Percentiles rank a stretch among this genome's conserved stretches.
Evolutionary conservation across 64 coral and sea anemone species (phyloP).

Genomic region (Porites australiensis): DNA sequence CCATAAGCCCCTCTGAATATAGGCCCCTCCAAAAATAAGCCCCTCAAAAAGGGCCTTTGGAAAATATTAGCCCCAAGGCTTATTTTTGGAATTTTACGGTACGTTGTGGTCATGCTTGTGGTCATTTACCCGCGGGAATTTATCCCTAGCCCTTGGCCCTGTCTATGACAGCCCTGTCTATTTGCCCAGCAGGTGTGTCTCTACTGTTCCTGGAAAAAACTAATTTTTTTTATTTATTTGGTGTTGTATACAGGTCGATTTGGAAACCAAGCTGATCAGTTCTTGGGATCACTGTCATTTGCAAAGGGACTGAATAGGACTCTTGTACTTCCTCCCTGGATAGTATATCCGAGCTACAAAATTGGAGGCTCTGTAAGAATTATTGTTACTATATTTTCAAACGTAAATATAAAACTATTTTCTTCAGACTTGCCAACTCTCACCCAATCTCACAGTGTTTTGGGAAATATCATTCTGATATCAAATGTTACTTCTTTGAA

Average conservation of each 20-base stretch:
- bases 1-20: no score
- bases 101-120: no score
- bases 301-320: constrained; percentile 96
- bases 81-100: no score
- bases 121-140: no score
- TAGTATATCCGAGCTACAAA: constrained; percentile 80
- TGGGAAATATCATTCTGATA: no score
- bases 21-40: no score
- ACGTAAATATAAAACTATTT: background rate
- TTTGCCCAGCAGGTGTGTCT: background rate
- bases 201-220: background rate
- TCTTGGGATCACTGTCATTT: constrained; percentile 94
- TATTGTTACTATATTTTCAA: no score
- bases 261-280: constrained; percentile 99
- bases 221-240: background rate
- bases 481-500: no score
- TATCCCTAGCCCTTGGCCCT: no score
- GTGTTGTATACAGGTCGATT: constrained; percentile 67
- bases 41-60: no score
- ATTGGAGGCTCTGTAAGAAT: constrained; percentile 80
- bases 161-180: background rate
- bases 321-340: constrained; percentile 93
- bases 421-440: background rate
- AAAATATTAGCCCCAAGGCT: no score
- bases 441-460: no score